phyloP scores from a whole-genome alignment of 1,140 invertebrate genomes.

The Pseudobourletiella spinata region DNA sequence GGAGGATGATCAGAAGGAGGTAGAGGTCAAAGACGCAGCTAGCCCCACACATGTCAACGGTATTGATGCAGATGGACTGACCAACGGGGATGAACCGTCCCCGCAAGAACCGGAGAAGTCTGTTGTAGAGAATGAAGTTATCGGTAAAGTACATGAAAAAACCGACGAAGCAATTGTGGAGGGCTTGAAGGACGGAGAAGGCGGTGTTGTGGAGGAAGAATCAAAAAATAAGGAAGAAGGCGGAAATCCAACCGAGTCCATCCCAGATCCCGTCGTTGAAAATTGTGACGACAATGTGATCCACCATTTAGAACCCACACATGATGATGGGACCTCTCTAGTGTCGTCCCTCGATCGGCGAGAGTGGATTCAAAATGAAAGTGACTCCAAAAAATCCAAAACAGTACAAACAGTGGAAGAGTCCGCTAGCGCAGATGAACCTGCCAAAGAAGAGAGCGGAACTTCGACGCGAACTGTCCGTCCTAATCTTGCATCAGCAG shows the following conservation, averaged over 20 bases:
- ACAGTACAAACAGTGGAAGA: slow-evolving; percentile 2
- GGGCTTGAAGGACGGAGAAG: too few relatives aligned
- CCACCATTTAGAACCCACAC: slow-evolving; percentile 31
- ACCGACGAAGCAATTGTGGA: too few relatives aligned
- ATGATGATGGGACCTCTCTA: slow-evolving; percentile 32
- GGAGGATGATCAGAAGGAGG: slow-evolving; percentile 21
- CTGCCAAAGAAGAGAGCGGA: slow-evolving; percentile 38
- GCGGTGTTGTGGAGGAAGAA: slow-evolving; percentile 15
- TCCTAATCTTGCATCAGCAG: slow-evolving; percentile 5
- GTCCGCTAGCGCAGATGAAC: slow-evolving; percentile 37
- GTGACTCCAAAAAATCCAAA: slow-evolving; percentile 41
- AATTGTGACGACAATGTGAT: slow-evolving; percentile 34
- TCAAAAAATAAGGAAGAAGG: slow-evolving; percentile 17
- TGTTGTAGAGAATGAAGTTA: too few relatives aligned
- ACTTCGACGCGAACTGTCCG: slow-evolving; percentile 6
- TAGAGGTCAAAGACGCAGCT: slow-evolving; percentile 8
- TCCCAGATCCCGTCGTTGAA: slow-evolving; percentile 5
- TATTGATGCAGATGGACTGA: slow-evolving; percentile 40
- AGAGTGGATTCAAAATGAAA: slow-evolving; percentile 35
- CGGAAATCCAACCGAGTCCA: not conserved
- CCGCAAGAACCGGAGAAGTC: slow-evolving; percentile 28
- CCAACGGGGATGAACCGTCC: slow-evolving; percentile 1
- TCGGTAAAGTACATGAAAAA: too few relatives aligned
- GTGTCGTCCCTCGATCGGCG: slow-evolving; percentile 26
- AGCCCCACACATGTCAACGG: slow-evolving; percentile 41